phyloP scores from a whole-genome alignment of 2,888 invertebrate species.

The Cremastinae sp. region DNA sequence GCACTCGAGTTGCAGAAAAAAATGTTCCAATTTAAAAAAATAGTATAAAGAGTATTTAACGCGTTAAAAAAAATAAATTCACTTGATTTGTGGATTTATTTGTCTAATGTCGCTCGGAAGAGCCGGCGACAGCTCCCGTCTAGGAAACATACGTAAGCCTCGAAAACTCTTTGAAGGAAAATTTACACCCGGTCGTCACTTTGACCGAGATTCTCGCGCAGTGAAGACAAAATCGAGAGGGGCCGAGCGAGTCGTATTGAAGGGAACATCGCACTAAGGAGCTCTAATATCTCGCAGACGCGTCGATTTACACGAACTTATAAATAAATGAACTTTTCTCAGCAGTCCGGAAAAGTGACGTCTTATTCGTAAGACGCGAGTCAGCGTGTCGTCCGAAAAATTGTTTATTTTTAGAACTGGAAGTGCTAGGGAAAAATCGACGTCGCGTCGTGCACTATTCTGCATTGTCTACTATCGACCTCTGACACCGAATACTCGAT shows the following conservation, averaged over 20 bases:
- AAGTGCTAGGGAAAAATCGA: slow-evolving; percentile 17
- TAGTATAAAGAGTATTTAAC: too few relatives aligned
- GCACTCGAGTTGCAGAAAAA: slow-evolving; percentile 14
- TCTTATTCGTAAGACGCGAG: slow-evolving; percentile 14
- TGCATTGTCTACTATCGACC: slow-evolving; percentile 25
- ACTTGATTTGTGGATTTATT: too few relatives aligned
- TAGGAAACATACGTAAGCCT: too few relatives aligned
- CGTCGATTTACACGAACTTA: slow-evolving; percentile 14
- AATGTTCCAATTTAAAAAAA: too few relatives aligned
- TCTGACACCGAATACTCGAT: slow-evolving; percentile 31
- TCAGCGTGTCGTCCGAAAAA: slow-evolving; percentile 6
- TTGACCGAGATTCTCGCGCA: slow-evolving; percentile 33
- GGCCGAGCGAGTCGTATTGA: slow-evolving; percentile 12
- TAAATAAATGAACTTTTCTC: slow-evolving; percentile 36
- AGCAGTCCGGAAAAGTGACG: slow-evolving; percentile 52
- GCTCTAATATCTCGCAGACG: slow-evolving; percentile 51
- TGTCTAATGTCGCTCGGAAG: too few relatives aligned
- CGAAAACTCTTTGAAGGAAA: slow-evolving; percentile 15
- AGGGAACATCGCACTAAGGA: slow-evolving; percentile 4
- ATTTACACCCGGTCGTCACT: slow-evolving; percentile 14
- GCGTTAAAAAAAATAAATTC: too few relatives aligned
- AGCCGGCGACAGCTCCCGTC: too few relatives aligned
- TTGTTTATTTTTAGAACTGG: slow-evolving; percentile 33
- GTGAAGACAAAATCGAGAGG: neutral
- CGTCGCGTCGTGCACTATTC: slow-evolving; percentile 12